Evolutionary conservation across 2,797 vertebrate species (phyloP).

Genomic region (Peromyscus melanophrys): DNA sequence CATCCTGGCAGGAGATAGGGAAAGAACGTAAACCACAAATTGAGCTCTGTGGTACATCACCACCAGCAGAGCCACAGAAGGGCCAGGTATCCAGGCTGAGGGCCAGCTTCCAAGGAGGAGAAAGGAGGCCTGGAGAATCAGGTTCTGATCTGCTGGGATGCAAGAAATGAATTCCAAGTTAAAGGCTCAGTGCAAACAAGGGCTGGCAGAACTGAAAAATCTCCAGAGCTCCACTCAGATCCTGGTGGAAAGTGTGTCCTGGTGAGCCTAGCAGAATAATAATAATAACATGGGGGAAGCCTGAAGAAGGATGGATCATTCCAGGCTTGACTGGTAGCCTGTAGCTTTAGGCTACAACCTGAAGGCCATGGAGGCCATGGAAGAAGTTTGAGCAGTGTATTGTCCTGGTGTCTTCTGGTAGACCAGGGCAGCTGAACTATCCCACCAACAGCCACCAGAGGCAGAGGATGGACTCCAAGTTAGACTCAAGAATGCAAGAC

Average conservation of each 20-base stretch:
- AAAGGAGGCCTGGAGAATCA: no score
- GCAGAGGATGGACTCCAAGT: not conserved
- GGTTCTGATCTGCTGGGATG: not conserved
- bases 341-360: not conserved
- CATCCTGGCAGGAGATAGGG: no score
- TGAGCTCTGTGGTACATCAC: fast-evolving
- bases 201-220: no score
- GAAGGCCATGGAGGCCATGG: not conserved
- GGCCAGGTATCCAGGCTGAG: not conserved
- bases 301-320: no score
- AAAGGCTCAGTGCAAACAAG: not conserved
- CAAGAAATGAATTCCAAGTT: not conserved
- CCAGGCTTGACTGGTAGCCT: not conserved
- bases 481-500: not conserved
- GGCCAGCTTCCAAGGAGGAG: not conserved
- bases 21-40: not conserved
- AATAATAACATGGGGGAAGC: fast-evolving
- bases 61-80: not conserved
- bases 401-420: not conserved
- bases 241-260: not conserved
- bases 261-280: not conserved
- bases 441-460: not conserved
- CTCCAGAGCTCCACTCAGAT: not conserved
- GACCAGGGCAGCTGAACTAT: not conserved
- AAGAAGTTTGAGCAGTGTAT: not conserved